phyloP scores from a whole-genome alignment of 1,140 invertebrate species.

The Orius insidiosus region DNA sequence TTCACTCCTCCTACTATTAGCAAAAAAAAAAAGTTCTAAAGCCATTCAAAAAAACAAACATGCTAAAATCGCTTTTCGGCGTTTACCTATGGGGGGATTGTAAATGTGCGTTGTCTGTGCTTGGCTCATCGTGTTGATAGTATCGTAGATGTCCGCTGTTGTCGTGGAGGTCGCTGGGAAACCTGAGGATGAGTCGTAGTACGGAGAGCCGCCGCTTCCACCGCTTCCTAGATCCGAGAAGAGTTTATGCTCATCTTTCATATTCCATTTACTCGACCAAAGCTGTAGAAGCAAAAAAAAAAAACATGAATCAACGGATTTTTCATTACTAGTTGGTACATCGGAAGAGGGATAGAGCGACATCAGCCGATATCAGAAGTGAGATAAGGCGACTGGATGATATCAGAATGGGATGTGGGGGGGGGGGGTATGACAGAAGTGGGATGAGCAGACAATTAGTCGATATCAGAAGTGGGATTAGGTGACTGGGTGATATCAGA shows the following conservation, averaged over 20 bases:
- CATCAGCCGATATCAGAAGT: too few relatives aligned
- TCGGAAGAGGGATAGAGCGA: too few relatives aligned
- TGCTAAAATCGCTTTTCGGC: conserved; percentile 39
- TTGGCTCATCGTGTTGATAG: conserved; percentile 57
- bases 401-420: too few relatives aligned
- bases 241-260: conserved; percentile 74
- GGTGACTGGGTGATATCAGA: too few relatives aligned
- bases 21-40: conserved; percentile 10
- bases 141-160: conserved; percentile 51
- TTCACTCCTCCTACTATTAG: conserved; percentile 42
- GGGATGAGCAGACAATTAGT: too few relatives aligned
- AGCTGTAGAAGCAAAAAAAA: conserved; percentile 37
- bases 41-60: conserved; percentile 22
- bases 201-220: conserved; percentile 27
- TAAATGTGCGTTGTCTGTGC: conserved; percentile 44
- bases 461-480: too few relatives aligned
- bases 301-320: too few relatives aligned
- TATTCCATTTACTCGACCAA: conserved; percentile 72
- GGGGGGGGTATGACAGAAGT: too few relatives aligned
- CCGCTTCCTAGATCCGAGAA: conserved; percentile 54
- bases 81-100: conserved; percentile 53
- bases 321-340: too few relatives aligned
- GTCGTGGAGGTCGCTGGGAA: conserved; percentile 38
- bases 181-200: conserved; percentile 41
- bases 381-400: too few relatives aligned